A percentile compares a stretch with the other conserved stretches of the same genome.
Conservation (phyloP, 2,797 vertebrate genomes). For the Meda fulgida region DNA sequence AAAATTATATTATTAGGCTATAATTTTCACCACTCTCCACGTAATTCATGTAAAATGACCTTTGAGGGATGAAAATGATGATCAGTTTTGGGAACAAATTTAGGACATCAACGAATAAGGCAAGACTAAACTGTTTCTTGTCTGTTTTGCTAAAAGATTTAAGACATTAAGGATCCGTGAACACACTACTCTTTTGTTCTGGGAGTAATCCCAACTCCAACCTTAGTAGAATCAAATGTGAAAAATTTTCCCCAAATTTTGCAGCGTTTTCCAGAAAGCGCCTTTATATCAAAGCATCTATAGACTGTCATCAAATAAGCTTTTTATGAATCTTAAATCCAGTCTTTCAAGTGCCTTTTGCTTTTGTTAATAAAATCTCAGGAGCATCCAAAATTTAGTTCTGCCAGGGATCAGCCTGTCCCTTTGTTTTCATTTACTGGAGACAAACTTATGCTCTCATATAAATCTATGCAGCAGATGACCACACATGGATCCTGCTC, state of each 20-base stretch:
- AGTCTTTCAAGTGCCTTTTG: neutral
- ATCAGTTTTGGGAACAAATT: neutral
- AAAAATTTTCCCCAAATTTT: too few relatives aligned
- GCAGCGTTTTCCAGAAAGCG: neutral
- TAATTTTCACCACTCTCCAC: too few relatives aligned
- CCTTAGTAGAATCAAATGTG: neutral
- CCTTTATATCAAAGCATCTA: neutral
- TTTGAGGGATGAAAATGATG: neutral
- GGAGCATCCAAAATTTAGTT: neutral
- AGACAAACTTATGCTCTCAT: neutral
- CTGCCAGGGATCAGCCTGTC: conserved; percentile 3
- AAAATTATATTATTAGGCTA: too few relatives aligned
- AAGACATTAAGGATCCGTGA: neutral
- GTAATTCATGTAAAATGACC: neutral
- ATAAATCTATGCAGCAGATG: conserved; percentile 4
- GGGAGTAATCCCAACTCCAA: neutral
- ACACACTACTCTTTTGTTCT: neutral
- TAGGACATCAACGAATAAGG: neutral
- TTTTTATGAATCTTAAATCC: neutral
- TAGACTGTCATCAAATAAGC: neutral
- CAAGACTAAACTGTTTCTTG: neutral
- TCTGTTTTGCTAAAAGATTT: neutral
- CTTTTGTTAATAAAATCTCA: neutral
- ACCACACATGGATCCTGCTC: conserved; percentile 34
- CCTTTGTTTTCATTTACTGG: neutral